Percentiles rank a stretch among this genome's conserved stretches.
Conservation (phyloP, 2,888 invertebrate genomes). For the Andricus quercusramuli region DNA sequence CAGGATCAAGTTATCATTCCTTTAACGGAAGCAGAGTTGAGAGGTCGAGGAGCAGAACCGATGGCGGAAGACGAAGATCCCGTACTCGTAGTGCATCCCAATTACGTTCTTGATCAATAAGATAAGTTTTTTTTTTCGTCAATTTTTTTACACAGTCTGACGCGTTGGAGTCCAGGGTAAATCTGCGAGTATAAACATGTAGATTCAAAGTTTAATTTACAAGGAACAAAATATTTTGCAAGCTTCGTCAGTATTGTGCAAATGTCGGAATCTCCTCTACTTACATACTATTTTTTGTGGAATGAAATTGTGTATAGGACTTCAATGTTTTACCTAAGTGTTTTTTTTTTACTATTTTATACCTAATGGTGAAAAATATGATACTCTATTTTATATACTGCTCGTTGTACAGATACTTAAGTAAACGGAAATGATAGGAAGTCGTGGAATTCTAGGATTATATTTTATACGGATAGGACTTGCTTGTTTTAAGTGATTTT, state of each 20-base stretch:
- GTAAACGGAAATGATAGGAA: background rate
- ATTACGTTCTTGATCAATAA: conserved; percentile 89
- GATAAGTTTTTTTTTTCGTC: conserved; percentile 43
- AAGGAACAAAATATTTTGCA: background rate
- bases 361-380: background rate
- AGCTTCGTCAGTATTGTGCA: background rate
- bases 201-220: background rate
- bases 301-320: background rate
- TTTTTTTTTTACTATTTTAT: background rate
- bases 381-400: background rate
- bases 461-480: background rate
- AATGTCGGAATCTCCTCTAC: background rate
- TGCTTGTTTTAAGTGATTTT: background rate
- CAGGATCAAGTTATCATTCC: conserved; percentile 93
- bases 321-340: background rate
- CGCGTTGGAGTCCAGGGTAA: background rate
- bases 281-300: background rate
- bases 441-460: background rate
- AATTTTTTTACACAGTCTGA: background rate
- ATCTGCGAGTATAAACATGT: background rate
- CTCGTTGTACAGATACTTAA: background rate
- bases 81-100: conserved; percentile 96
- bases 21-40: conserved; percentile 82
- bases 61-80: conserved; percentile 87
- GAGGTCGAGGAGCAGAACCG: conserved; percentile 77